Percentiles rank a stretch among this genome's conserved stretches.
Evolutionary conservation across 1,140 invertebrate species (phyloP).

Genomic region (Micrasema minimum): DNA sequence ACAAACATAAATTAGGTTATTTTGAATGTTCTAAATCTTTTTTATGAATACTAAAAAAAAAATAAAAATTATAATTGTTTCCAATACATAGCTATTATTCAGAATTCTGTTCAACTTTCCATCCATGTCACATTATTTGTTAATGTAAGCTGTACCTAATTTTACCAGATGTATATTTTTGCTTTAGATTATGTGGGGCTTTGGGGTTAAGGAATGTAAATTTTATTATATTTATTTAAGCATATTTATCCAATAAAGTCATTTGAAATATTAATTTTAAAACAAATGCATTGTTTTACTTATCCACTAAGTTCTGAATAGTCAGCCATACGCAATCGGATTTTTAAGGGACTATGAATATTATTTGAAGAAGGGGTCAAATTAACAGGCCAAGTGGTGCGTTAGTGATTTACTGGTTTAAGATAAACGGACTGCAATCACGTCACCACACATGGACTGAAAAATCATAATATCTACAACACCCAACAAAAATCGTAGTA

Average conservation of each 20-base stretch:
- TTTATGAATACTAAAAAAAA: background rate
- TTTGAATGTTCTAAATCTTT: constrained; percentile 16
- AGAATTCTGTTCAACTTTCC: constrained; percentile 23
- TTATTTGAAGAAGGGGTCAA: too few relatives aligned
- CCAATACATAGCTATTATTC: constrained; percentile 8
- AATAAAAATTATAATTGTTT: constrained; percentile 20
- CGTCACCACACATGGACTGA: too few relatives aligned
- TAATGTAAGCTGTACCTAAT: constrained; percentile 36
- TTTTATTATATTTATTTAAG: constrained; percentile 50
- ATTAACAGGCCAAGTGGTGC: too few relatives aligned
- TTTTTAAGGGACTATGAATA: too few relatives aligned
- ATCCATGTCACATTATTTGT: constrained; percentile 16
- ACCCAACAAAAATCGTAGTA: too few relatives aligned
- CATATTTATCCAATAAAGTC: constrained; percentile 37
- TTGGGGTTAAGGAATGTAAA: constrained; percentile 53
- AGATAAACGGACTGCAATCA: too few relatives aligned
- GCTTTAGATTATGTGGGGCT: constrained; percentile 52
- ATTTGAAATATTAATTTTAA: constrained; percentile 39
- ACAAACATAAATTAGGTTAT: background rate
- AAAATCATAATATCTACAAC: too few relatives aligned
- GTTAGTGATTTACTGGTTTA: too few relatives aligned
- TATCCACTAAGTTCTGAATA: too few relatives aligned
- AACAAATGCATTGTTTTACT: constrained; percentile 9
- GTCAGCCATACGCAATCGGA: too few relatives aligned
- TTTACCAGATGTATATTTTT: constrained; percentile 47